Evolutionary conservation across 2,113 vertebrate genomes (phyloP).

Genomic region (Pomatostomus ruficeps): DNA sequence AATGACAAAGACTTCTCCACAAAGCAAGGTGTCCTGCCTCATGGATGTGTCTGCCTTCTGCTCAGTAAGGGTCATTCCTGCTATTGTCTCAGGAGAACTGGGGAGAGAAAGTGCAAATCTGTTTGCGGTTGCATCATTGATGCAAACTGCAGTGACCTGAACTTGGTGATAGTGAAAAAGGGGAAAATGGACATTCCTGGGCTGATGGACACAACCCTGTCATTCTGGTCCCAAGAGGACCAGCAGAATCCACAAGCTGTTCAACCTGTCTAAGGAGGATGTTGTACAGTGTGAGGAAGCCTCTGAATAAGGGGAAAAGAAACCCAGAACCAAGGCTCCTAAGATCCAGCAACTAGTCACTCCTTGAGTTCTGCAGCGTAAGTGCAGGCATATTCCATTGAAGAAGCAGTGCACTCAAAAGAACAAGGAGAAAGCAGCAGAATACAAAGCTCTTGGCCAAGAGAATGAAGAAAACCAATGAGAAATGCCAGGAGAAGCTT

Average conservation of each 20-base stretch:
- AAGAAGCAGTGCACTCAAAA: background rate
- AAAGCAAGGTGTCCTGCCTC: slow-evolving; percentile 91
- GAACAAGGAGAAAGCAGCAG: background rate
- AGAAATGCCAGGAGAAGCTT: background rate
- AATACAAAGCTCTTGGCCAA: background rate
- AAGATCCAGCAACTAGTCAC: slow-evolving; percentile 93
- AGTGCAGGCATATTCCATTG: background rate
- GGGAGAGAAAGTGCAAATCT: slow-evolving; percentile 89
- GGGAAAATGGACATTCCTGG: slow-evolving; percentile 92
- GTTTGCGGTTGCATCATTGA: slow-evolving; percentile 86
- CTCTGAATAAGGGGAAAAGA: slow-evolving; percentile 89
- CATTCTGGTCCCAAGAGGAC: slow-evolving; percentile 91
- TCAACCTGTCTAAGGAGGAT: slow-evolving; percentile 92
- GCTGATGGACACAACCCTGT: slow-evolving; percentile 88
- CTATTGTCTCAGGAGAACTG: slow-evolving; percentile 85
- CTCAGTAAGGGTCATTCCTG: slow-evolving; percentile 92
- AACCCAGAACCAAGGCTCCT: slow-evolving; percentile 88
- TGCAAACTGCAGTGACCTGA: slow-evolving; percentile 91
- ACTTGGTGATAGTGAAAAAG: slow-evolving; percentile 91
- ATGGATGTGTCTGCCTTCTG: slow-evolving; percentile 87
- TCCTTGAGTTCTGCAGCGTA: background rate
- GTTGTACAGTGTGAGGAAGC: slow-evolving; percentile 91
- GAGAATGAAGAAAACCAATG: background rate
- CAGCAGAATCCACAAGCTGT: slow-evolving; percentile 91
- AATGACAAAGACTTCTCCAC: slow-evolving; percentile 94